These are phyloP conservation scores for Sarcophaga caerulescens DNA, from an alignment of 2,888 invertebrate genomes.

Conservation along the genomic window DNA sequence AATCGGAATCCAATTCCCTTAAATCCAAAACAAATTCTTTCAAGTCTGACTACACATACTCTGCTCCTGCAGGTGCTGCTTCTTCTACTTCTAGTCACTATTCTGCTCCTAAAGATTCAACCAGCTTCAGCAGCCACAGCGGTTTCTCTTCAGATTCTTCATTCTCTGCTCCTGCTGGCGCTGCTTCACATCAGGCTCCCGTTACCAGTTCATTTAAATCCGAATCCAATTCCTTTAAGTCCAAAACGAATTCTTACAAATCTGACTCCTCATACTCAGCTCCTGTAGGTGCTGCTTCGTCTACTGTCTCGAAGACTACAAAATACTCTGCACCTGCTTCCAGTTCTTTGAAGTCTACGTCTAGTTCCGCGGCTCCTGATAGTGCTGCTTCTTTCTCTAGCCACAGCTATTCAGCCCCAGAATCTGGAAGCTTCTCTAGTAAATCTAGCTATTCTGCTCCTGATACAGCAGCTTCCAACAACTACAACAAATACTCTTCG, in stretches of 20 bases:
- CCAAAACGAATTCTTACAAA: background rate
- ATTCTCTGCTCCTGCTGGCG: constrained; percentile 4
- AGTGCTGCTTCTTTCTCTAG: constrained; percentile 50
- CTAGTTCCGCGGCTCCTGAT: constrained; percentile 58
- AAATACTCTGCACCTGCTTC: no score
- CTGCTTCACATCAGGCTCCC: constrained; percentile 52
- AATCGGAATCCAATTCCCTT: constrained; percentile 14
- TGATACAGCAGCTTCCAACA: constrained; percentile 7
- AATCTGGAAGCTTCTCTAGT: background rate
- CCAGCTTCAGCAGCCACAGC: background rate
- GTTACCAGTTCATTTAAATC: constrained; percentile 20
- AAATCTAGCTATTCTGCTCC: constrained; percentile 25
- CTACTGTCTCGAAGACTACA: background rate
- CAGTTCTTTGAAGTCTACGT: constrained; percentile 16
- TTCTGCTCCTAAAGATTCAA: background rate
- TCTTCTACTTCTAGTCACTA: constrained; percentile 25
- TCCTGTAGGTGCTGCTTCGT: constrained; percentile 29
- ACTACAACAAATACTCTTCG: constrained; percentile 29
- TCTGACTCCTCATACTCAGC: constrained; percentile 38
- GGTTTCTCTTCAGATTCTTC: background rate
- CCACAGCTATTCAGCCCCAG: background rate
- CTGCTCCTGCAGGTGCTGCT: constrained; percentile 31
- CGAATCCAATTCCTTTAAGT: constrained; percentile 8
- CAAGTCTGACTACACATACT: constrained; percentile 7
- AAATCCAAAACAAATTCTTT: background rate